These are phyloP conservation scores for Andricus quercusramuli DNA, from an alignment of 2,888 invertebrate species.

Conservation along the genomic window DNA sequence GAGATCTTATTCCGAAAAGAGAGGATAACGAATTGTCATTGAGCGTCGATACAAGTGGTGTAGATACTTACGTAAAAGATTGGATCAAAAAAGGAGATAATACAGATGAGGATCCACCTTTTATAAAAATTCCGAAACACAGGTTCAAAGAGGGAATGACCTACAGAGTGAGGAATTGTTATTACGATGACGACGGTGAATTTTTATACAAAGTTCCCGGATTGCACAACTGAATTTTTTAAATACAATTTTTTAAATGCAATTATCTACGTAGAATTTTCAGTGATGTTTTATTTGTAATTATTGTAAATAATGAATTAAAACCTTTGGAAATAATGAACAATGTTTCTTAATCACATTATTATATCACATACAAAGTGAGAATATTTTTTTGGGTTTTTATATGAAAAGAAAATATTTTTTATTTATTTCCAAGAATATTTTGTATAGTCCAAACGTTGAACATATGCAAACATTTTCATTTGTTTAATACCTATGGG, in stretches of 20 bases:
- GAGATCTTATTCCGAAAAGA: background rate
- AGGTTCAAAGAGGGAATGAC: constrained; percentile 83
- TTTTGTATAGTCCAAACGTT: no score
- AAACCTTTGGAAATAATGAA: background rate
- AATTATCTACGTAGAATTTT: background rate
- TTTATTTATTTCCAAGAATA: no score
- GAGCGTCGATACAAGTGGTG: background rate
- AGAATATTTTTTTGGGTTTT: no score
- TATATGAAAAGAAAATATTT: no score
- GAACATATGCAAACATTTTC: no score
- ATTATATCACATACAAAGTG: no score
- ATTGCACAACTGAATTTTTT: constrained; percentile 35
- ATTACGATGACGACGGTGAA: constrained; percentile 89
- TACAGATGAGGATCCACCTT: constrained; percentile 78
- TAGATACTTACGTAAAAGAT: constrained; percentile 70
- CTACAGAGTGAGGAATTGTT: constrained; percentile 89
- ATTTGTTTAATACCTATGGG: no score
- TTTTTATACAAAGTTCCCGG: constrained; percentile 88
- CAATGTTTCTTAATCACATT: no score
- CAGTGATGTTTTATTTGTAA: background rate
- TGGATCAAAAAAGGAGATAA: constrained; percentile 71
- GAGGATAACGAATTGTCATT: background rate
- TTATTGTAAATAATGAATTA: constrained; percentile 4
- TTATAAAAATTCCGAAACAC: constrained; percentile 85
- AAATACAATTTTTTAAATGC: background rate